These are phyloP conservation scores for Lucinisca nassula DNA, from an alignment of 2,888 invertebrate species.

Conservation along the genomic window DNA sequence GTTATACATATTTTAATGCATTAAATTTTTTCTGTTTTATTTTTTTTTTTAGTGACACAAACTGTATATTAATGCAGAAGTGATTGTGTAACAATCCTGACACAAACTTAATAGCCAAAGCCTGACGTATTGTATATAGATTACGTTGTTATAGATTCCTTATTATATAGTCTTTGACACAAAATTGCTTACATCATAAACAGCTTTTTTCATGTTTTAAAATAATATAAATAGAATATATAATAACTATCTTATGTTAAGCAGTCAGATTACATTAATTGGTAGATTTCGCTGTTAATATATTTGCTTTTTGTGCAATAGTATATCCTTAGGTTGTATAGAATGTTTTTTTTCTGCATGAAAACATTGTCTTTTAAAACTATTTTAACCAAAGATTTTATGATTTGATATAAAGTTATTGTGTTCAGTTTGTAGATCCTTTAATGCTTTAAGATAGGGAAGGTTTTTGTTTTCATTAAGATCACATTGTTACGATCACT, in stretches of 20 bases:
- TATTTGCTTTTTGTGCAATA: conserved; percentile 16
- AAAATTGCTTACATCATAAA: background rate
- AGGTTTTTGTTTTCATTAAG: background rate
- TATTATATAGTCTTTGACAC: background rate
- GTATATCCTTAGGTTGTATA: conserved; percentile 2
- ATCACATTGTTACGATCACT: background rate
- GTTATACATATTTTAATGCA: too few relatives aligned
- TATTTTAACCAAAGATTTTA: conserved; percentile 11
- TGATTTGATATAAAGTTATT: background rate
- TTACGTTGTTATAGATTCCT: background rate
- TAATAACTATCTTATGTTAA: conserved; percentile 1
- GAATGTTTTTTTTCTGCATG: background rate
- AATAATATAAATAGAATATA: background rate
- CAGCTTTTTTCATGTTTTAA: background rate
- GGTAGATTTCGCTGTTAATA: conserved; percentile 13
- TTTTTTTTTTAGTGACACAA: background rate
- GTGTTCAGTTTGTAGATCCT: background rate
- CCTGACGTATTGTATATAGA: background rate
- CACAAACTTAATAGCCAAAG: conserved; percentile 2
- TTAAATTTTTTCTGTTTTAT: too few relatives aligned
- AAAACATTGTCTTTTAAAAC: background rate
- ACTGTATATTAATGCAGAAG: background rate
- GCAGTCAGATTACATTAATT: background rate
- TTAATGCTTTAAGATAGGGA: background rate
- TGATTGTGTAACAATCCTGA: background rate